Base-by-base conservation (phyloP, 2,113 vertebrate species). In the Pao palembangensis region DNA sequence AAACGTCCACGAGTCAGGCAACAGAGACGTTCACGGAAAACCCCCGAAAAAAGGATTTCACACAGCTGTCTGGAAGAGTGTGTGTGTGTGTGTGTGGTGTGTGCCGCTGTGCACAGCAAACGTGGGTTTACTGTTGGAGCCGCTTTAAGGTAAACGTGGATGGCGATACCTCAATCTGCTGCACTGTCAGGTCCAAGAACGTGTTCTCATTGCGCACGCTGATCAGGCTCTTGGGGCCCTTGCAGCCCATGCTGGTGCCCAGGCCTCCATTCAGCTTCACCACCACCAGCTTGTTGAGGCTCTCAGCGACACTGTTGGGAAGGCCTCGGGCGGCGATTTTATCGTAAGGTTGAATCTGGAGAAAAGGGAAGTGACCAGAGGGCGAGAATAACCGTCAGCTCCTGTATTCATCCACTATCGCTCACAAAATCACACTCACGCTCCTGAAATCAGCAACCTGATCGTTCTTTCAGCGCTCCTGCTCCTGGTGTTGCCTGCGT, bases 221-320 rank as follows among this genome's bases (percentile, higher is more conserved):
- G 11, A 99, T 99, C 46, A 99, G 92, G 76, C 96, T 99, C 86
- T 99, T 99, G 4, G 97, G 96, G 55, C 97, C 96, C 71, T 98
- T 99, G 41, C 97, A 99, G 2, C 97, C 97, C 97, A 99, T 99
- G 87, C 97, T 99, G 57, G 97, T 99, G 57, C 97, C 97, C 88
- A 99, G 78, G 46, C 97, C 97, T 0, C 97, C 97, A 64, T 99
- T 99, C 51, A 99, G 94, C 83, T 99, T 99, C 64, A 99, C 93
- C 50, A 99, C 97, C 55, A 95, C 97, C 64, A 99, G 84, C 67
- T 98, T 98, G 85, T 98, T 98, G 54, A 99, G 64, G 69, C 93
- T 91, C 48, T 93, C 89, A 1, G 96, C 90, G 11, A 99, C 87
- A 53, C 90, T 93, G 61, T 93, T 91, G 0, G 95, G 95, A 48